Evolutionary conservation across 2,113 vertebrate species (phyloP).

Genomic region (Oxygymnocypris stewartii): DNA sequence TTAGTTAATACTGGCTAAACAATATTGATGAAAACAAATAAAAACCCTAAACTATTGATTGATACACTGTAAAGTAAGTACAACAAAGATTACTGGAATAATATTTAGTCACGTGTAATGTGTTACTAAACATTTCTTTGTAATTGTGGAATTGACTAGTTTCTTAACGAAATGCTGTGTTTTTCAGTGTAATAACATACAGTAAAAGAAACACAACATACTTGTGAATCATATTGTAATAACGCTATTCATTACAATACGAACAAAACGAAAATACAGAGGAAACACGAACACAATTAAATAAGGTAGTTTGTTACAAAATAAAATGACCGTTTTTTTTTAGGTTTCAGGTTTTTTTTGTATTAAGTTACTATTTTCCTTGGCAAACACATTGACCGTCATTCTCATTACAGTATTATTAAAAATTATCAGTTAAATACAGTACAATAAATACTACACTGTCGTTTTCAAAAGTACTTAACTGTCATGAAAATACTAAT

Average conservation of each 20-base stretch:
- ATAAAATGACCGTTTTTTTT: neutral
- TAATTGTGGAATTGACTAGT: no score
- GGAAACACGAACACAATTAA: no score
- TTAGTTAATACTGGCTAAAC: neutral
- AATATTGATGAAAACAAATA: neutral
- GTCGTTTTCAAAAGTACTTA: no score
- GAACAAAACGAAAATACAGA: neutral
- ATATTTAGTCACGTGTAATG: no score
- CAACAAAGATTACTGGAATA: neutral
- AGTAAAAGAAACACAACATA: neutral
- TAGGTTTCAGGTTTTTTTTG: no score
- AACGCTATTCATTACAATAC: neutral
- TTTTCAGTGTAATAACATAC: neutral
- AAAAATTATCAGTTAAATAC: neutral
- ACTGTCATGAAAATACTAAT: no score
- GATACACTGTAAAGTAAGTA: neutral
- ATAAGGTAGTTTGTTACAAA: no score
- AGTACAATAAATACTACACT: neutral
- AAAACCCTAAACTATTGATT: neutral
- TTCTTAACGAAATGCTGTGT: no score
- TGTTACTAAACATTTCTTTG: neutral
- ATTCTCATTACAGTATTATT: neutral
- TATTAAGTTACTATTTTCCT: no score
- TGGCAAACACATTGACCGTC: neutral
- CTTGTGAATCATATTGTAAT: neutral